phyloP scores from a whole-genome alignment of 2,113 vertebrate species.

The Corvus hawaiiensis region DNA sequence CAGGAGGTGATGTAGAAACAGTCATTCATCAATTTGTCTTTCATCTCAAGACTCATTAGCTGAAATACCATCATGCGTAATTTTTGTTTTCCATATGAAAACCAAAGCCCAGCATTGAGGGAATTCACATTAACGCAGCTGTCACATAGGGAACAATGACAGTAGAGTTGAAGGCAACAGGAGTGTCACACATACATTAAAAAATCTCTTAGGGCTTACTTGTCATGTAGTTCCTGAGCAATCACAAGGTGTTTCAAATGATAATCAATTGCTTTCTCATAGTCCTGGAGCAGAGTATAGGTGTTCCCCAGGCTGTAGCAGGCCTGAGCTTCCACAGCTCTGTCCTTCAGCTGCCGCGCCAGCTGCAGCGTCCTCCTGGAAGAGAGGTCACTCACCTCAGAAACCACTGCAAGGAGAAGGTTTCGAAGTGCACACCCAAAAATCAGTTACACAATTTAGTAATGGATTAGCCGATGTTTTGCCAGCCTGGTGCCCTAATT shows the following conservation, averaged over 20 bases:
- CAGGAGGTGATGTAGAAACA: background rate
- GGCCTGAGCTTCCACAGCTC: constrained; percentile 93
- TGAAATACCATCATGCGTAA: background rate
- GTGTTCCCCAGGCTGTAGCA: constrained; percentile 98
- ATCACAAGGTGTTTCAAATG: constrained; percentile 94
- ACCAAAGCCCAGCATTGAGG: background rate
- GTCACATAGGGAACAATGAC: background rate
- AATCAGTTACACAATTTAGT: background rate
- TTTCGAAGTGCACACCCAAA: background rate
- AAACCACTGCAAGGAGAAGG: background rate
- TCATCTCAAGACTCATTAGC: background rate
- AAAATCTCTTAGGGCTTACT: constrained; percentile 64
- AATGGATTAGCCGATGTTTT: background rate
- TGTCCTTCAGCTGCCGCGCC: constrained; percentile 89
- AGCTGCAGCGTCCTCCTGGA: constrained; percentile 86
- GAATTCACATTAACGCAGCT: background rate
- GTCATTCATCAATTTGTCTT: background rate
- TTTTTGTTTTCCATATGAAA: background rate
- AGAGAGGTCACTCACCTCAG: background rate
- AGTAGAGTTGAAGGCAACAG: background rate
- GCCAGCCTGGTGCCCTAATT: background rate
- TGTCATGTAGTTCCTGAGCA: constrained; percentile 90
- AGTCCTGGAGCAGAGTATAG: constrained; percentile 93
- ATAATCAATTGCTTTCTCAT: constrained; percentile 92
- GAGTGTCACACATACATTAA: background rate